These are phyloP conservation scores for Drosophila bunnanda DNA, from an alignment of 2,888 invertebrate genomes.

Conservation along the genomic window DNA sequence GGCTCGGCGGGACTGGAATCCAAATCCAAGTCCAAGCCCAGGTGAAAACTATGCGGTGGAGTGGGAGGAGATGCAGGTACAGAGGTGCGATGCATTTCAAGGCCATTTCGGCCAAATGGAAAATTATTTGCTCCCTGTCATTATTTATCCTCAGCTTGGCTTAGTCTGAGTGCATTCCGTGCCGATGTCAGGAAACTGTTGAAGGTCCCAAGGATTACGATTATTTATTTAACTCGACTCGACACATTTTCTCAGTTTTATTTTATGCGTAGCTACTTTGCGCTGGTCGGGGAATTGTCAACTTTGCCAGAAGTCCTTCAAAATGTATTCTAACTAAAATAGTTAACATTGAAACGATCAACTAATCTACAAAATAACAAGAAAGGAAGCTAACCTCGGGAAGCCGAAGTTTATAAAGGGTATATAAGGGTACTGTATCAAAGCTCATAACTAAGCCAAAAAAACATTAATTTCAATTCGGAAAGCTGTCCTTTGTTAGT, in stretches of 20 bases:
- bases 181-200: conserved; percentile 46
- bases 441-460: too few relatives aligned
- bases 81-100: conserved; percentile 43
- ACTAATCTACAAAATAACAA: too few relatives aligned
- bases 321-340: neutral
- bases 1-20: conserved; percentile 19
- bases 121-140: conserved; percentile 66
- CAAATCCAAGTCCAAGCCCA: conserved; percentile 33
- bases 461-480: too few relatives aligned
- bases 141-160: conserved; percentile 50
- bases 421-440: too few relatives aligned
- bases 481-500: too few relatives aligned
- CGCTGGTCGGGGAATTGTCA: neutral
- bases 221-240: conserved; percentile 27
- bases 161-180: conserved; percentile 45
- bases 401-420: too few relatives aligned
- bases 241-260: conserved; percentile 5
- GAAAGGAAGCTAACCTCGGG: too few relatives aligned
- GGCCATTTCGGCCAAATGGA: conserved; percentile 59
- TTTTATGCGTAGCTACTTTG: conserved; percentile 9
- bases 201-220: conserved; percentile 24
- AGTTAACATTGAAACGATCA: neutral
- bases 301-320: neutral
- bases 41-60: conserved; percentile 46
- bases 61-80: neutral